These are phyloP conservation scores for Arbacia lixula DNA, from an alignment of 53 echinoderm and acorn worm genomes.

Conservation along the genomic window DNA sequence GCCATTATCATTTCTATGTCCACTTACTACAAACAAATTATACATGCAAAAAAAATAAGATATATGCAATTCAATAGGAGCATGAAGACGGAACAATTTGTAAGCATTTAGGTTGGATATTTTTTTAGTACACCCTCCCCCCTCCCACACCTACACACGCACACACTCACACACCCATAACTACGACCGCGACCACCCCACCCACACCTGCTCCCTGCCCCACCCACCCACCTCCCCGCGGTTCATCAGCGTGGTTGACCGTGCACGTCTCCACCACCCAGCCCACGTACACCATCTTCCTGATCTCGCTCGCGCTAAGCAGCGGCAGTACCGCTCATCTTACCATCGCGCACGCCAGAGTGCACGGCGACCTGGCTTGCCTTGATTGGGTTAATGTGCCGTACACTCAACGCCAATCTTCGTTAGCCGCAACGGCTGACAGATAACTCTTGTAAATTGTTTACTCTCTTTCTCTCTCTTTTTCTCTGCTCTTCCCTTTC, in stretches of 20 bases:
- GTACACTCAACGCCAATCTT: conserved; percentile 48
- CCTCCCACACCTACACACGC: neutral
- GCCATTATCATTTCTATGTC: too few relatives aligned
- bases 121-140: too few relatives aligned
- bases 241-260: too few relatives aligned
- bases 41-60: too few relatives aligned
- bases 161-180: neutral
- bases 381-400: conserved; percentile 30
- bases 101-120: too few relatives aligned
- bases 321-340: neutral
- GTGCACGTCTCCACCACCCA: neutral
- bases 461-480: neutral
- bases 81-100: too few relatives aligned
- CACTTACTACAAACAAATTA: too few relatives aligned
- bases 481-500: neutral
- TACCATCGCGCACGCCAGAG: conserved; percentile 39
- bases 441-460: conserved; percentile 54
- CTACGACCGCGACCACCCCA: conserved; percentile 9
- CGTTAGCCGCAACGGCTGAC: conserved; percentile 26
- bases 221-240: neutral
- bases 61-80: too few relatives aligned
- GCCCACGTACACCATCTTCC: neutral
- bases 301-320: neutral
- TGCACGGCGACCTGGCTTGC: conserved; percentile 19
- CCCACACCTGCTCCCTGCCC: neutral